Base-by-base conservation (phyloP, 2,888 invertebrate species). In the Morpho helenor region DNA sequence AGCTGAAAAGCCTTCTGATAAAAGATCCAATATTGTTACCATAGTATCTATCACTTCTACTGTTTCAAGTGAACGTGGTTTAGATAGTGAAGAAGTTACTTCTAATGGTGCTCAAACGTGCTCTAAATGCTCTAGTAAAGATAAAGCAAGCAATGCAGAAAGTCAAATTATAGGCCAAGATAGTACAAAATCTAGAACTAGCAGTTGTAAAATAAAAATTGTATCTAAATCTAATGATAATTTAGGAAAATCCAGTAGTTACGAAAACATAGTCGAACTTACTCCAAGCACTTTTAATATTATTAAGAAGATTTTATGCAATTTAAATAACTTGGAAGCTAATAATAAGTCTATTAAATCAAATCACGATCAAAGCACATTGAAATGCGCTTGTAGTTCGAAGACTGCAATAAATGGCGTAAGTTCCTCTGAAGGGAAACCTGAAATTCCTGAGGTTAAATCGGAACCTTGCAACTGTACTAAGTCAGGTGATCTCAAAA, bases 201-300 rank as follows among this genome's bases (percentile, higher is more conserved):
- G 52, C 8, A 55, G 49, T 43, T 66, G 60, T 49, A 62, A 58
- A 54, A 57, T 68, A 22, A 67, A 63, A 62, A 61, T 68, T 7
- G 50, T 67, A 2, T 46, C 62, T 23, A 68, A 65, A 54, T n/a
- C 60, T 7, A 56, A 62, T 10, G 47, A 51, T 41, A 39, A 51
- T 7, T 46, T 45, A 7, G 50, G 52, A 41, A 48, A 56, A 0
- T 47, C 59, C 23, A 57, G 49, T 9, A 55, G 49, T 9, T 55
- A 60, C 16, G 62, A 58, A 50, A 55, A 60, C 22, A 62, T 58
- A 49, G 52, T 62, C 3, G 48, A 64, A 45, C 55, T 66, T 48
- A 53, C 54, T 3, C 59, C 62, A 16, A 66, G 60, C 22, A 55
- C 58, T 47, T 59, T 66, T 0, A 59, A 63, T 7, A 45, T 63